Evolutionary conservation across 2,113 vertebrate species (phyloP).

Genomic region (Semnornis frantzii): DNA sequence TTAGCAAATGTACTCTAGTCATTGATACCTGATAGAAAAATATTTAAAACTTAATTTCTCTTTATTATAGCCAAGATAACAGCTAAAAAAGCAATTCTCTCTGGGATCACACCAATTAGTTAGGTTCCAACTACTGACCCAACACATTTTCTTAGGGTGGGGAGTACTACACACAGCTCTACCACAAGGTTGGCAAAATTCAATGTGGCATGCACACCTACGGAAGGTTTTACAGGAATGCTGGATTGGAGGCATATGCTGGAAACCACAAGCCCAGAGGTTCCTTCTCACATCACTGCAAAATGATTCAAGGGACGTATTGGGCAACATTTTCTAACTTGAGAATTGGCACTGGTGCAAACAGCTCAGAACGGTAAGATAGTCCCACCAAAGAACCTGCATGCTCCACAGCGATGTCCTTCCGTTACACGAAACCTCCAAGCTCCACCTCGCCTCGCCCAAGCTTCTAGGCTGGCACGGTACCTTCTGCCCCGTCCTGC

Average conservation of each 20-base stretch:
- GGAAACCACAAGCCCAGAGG: accelerated
- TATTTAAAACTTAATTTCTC: background rate
- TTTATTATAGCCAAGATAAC: background rate
- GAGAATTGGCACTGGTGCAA: background rate
- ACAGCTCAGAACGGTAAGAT: accelerated
- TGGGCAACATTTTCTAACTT: background rate
- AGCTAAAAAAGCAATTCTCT: background rate
- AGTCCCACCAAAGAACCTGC: background rate
- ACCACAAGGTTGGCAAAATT: accelerated
- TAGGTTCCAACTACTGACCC: background rate
- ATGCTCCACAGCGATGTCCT: background rate
- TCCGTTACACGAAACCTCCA: accelerated
- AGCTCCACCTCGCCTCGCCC: no score
- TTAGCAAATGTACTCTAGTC: background rate
- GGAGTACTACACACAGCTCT: no score
- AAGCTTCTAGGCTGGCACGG: accelerated
- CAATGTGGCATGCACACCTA: accelerated
- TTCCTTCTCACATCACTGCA: background rate
- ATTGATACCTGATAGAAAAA: background rate
- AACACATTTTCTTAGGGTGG: no score
- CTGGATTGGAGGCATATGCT: background rate
- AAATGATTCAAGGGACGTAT: background rate
- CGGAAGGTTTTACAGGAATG: accelerated
- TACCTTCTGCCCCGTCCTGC: accelerated
- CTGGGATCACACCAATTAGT: accelerated